phyloP scores from a whole-genome alignment of 2,113 vertebrate genomes.

The Panurus biarmicus region DNA sequence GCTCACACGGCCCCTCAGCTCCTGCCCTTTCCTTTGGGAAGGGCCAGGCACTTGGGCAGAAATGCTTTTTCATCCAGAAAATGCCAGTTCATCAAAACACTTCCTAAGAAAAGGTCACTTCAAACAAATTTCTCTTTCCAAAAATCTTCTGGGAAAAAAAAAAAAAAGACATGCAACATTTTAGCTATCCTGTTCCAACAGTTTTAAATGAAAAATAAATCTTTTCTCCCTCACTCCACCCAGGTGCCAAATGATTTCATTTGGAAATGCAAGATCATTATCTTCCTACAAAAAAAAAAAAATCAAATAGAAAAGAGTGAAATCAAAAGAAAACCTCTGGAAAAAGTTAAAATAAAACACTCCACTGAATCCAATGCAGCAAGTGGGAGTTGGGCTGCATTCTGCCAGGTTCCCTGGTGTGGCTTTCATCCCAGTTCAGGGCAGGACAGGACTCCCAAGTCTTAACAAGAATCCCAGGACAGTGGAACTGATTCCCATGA shows the following conservation, averaged over 20 bases:
- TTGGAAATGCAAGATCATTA: conserved; percentile 31
- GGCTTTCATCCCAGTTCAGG: neutral
- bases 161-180: neutral
- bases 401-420: neutral
- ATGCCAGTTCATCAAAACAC: conserved; percentile 24
- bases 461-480: neutral
- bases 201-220: conserved; percentile 31
- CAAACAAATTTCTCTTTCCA: conserved; percentile 21
- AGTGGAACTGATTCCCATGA: neutral
- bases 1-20: neutral
- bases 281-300: neutral
- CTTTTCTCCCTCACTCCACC: neutral
- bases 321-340: conserved; percentile 35
- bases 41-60: neutral
- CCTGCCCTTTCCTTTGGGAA: neutral
- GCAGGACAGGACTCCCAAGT: neutral
- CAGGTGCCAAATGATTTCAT: conserved; percentile 43
- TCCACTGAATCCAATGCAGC: neutral
- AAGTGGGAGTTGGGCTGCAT: neutral
- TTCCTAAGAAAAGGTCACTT: conserved; percentile 46
- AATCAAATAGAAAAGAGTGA: neutral
- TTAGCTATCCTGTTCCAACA: conserved; percentile 29
- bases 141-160: neutral
- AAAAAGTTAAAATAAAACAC: conserved; percentile 15
- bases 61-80: conserved; percentile 5